Evolutionary conservation across 2,888 invertebrate species (phyloP), one percentile per base, ranked within the genome.

Genomic region (Gryllus longicercus): DNA sequence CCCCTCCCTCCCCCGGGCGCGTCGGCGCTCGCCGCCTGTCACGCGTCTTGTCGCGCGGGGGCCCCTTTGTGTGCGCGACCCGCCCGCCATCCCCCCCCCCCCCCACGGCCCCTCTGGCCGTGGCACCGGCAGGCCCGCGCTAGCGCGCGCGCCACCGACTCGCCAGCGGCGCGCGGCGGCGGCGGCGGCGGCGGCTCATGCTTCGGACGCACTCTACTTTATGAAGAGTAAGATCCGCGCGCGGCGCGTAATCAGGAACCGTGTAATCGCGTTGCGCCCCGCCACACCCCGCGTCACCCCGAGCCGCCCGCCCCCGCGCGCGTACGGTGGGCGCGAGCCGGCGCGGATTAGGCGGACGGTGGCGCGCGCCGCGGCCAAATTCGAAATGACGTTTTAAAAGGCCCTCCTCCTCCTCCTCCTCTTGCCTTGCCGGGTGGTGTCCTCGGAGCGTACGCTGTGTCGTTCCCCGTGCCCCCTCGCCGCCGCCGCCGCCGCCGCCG

Each of bases 261-360:
- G 38, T 51, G 23, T 78, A 82, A 81, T 80, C 79, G 79, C 81
- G 79, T 78, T 77, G 78, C 76, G 51, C 51, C 80, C 63, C 76
- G 23, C 38, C 74, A 25, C 74, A n/a, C 77, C 51, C 75, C 23
- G 18, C 78, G 51, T 81, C 81, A 81, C 82, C 82, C 79, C 78
- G 80, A 82, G 82, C 82, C 83, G 77, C 83, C 81, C 83, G 81
- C 83, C 84, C 84, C 83, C 84, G 79, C 79, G 78, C 80, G 77
- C 76, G 83, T 84, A 84, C 85, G 83, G 85, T 85, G 86, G 86
- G 86, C 86, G 85, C 86, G 86, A 86, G 85, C 86, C 86, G 86
- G 86, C 75, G 79, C 50, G 80, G 63, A 63, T 63, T 63, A 63
- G 63, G 63, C 63, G 63, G 16, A 63, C n/a, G 63, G 51, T 38